Evolutionary conservation across 2,888 invertebrate genomes (phyloP).

Genomic region (Parascotia fuliginaria): DNA sequence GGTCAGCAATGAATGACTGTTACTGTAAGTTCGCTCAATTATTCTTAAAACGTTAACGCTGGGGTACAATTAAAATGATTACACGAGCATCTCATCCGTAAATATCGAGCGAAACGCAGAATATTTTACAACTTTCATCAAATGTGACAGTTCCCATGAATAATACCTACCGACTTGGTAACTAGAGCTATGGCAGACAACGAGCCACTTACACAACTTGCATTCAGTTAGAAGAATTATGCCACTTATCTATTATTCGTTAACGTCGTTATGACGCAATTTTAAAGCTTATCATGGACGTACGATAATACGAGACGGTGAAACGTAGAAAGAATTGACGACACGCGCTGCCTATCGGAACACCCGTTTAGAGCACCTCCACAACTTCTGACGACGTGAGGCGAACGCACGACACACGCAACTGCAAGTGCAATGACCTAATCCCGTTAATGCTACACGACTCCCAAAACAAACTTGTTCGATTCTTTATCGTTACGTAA

Average conservation of each 20-base stretch:
- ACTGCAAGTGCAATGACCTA: neutral
- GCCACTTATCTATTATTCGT: conserved; percentile 37
- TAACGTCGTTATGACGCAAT: conserved; percentile 49
- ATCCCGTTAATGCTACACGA: neutral
- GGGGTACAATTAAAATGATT: conserved; percentile 41
- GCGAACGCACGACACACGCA: conserved; percentile 7
- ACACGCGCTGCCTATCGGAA: conserved; percentile 27
- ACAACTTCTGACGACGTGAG: conserved; percentile 20
- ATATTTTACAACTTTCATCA: conserved; percentile 35
- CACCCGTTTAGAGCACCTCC: conserved; percentile 28
- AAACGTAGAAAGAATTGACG: conserved; percentile 36
- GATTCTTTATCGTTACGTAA: neutral
- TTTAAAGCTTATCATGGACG: conserved; percentile 50
- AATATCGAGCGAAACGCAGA: conserved; percentile 39
- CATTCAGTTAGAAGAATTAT: conserved; percentile 1
- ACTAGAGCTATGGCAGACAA: conserved; percentile 4
- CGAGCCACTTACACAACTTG: conserved; percentile 1
- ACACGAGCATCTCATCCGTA: conserved; percentile 43
- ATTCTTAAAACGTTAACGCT: conserved; percentile 27
- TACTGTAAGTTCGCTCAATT: conserved; percentile 29
- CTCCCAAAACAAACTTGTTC: neutral
- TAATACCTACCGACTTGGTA: conserved; percentile 23
- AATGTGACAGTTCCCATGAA: conserved; percentile 34
- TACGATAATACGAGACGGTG: conserved; percentile 40
- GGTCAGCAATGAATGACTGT: conserved; percentile 34